These are phyloP conservation scores for Sinella curviseta DNA, from an alignment of 1,140 invertebrate genomes.

Conservation along the genomic window DNA sequence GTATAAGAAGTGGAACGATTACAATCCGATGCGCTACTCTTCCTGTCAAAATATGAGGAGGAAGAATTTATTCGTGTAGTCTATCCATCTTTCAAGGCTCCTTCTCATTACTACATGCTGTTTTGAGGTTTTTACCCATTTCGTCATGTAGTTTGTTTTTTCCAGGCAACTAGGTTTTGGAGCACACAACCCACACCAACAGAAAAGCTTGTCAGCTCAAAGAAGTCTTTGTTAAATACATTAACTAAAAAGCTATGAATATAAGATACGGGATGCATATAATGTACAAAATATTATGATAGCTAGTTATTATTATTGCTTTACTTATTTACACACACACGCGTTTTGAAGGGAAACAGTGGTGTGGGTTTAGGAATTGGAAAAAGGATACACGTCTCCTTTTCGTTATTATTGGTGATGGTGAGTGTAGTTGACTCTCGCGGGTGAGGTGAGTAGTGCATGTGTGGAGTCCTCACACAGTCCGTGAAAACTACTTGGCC, in stretches of 20 bases:
- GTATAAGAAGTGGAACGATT: background rate
- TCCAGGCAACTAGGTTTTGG: background rate
- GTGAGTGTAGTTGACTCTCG: background rate
- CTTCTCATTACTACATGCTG: conserved; percentile 7
- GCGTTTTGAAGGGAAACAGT: background rate
- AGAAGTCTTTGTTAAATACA: background rate
- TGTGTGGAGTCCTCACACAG: conserved; percentile 24
- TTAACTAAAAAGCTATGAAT: background rate
- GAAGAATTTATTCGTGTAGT: background rate
- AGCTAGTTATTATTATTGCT: no score
- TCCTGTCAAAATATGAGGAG: conserved; percentile 22
- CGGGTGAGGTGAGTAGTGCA: background rate
- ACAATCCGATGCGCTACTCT: background rate
- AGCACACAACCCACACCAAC: no score
- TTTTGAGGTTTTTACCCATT: background rate
- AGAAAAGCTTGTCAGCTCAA: background rate
- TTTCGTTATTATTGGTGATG: no score
- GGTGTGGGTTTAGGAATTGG: conserved; percentile 1
- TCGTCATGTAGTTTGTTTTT: background rate
- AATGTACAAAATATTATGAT: background rate
- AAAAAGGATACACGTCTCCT: no score
- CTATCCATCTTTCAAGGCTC: background rate
- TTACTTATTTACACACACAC: background rate
- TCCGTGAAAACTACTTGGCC: conserved; percentile 17
- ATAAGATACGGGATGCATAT: background rate